Conservation (phyloP, 2,797 vertebrate genomes). For the Acanthiza pusilla region DNA sequence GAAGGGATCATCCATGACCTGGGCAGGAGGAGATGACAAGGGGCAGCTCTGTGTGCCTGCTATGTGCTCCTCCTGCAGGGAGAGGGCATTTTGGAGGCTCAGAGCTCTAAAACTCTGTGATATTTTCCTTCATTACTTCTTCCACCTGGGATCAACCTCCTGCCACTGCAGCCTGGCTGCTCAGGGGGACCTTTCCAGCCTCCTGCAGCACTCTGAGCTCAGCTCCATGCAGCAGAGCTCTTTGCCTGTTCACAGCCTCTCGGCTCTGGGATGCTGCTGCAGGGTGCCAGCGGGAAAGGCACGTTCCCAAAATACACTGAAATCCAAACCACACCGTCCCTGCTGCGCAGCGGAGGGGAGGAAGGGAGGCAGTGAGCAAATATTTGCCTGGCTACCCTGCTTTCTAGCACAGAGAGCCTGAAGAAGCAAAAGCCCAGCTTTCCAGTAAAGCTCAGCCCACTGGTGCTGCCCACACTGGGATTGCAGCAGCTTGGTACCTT, state of each 20-base stretch:
- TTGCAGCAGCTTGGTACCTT: background rate
- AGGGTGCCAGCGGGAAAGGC: slow-evolving; percentile 2
- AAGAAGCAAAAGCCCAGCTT: background rate
- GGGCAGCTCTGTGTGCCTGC: background rate
- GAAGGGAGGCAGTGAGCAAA: slow-evolving; percentile 17
- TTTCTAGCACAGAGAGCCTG: slow-evolving; percentile 5
- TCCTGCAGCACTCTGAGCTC: background rate
- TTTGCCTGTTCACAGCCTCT: background rate
- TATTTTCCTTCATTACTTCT: background rate
- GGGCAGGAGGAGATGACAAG: background rate
- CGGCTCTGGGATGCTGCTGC: background rate
- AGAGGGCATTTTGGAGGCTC: background rate
- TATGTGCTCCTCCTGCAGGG: rapidly evolving
- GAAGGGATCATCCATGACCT: background rate
- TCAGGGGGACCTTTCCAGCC: background rate
- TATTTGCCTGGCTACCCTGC: slow-evolving; percentile 6
- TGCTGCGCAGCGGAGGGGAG: background rate
- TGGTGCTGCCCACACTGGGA: background rate
- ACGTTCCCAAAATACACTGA: slow-evolving; percentile 24
- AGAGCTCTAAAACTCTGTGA: background rate
- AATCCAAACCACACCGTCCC: background rate
- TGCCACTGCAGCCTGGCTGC: background rate
- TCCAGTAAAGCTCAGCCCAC: background rate
- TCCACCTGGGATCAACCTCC: background rate
- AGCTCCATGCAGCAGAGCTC: background rate